Base-by-base conservation (phyloP, 1,140 invertebrate genomes). In the Onthophagus taurus region DNA sequence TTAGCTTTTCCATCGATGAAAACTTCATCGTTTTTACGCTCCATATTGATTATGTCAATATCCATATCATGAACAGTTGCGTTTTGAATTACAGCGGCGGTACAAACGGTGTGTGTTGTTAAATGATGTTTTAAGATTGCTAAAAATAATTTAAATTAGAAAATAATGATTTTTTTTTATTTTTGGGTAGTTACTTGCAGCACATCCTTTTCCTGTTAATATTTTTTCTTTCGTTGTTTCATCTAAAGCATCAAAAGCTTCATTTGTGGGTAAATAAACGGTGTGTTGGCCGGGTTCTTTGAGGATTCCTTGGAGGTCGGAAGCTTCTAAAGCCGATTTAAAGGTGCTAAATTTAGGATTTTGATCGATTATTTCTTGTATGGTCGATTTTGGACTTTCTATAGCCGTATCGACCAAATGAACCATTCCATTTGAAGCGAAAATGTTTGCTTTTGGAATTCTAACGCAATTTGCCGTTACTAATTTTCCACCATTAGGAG, bases 341-440 rank as follows among this genome's bases (percentile, higher is more conserved):
- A 67, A 53, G 36, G 48, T 55, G 14, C 45, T 54, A 13, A 63
- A 43, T 45, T 59, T 57, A 7, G 52, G 52, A 41, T 60, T 46
- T 41, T 57, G 50, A 5, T 54, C 48, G 14, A 72, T 65, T 20
- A 72, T 60, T 20, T 69, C 60, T 56, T 64, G 61, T 1, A 72
- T 55, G 37, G 51, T 60, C 16, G 65, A 58, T 26, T 49, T 62
- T 8, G 71, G 62, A 2, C 78, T 78, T 38, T 72, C 70, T 3
- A 83, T 65, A 3, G 82, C 67, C 16, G 71, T 68, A 29, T 75
- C 74, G 5, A 84, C 69, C 0, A 83, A 63, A 55, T 85, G 79
- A 1, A 83, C 70, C 4, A 83, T 71, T 16, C 80, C 81, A 56
- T 83, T 82, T 23, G 71, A 71, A 1, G 79, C 77, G 2, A 69